A percentile compares a stretch with the other conserved stretches of the same genome.
phyloP scores from a whole-genome alignment of 2,888 invertebrate genomes.

The Netelia inedita region DNA sequence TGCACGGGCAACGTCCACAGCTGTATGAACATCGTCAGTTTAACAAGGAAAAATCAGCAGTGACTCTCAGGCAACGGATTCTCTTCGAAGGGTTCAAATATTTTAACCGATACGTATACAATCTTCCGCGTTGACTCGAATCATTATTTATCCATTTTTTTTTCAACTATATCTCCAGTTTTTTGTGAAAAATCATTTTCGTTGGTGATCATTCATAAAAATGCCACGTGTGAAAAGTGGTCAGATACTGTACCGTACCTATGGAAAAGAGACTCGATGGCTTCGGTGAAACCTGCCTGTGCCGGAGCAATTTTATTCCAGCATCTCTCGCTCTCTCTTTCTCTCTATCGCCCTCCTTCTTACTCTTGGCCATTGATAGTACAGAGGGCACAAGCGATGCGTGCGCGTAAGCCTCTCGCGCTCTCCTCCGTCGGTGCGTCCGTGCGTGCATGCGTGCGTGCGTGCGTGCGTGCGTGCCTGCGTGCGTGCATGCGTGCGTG shows the following conservation, averaged over 20 bases:
- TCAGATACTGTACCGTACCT: neutral
- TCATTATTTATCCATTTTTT: neutral
- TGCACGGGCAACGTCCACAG: neutral
- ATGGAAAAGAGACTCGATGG: neutral
- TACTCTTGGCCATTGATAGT: slow-evolving; percentile 11
- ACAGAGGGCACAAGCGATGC: slow-evolving; percentile 47
- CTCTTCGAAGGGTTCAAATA: too few relatives aligned
- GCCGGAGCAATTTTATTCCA: neutral
- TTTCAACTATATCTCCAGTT: too few relatives aligned
- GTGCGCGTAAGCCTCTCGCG: slow-evolving; percentile 7
- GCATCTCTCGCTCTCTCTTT: slow-evolving; percentile 14
- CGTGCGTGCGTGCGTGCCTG: slow-evolving; percentile 58
- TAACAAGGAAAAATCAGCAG: neutral
- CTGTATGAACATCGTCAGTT: slow-evolving; percentile 1
- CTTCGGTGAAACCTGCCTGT: slow-evolving; percentile 9
- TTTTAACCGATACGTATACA: too few relatives aligned
- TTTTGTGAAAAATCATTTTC: too few relatives aligned
- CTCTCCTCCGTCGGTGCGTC: neutral
- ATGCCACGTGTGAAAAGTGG: neutral
- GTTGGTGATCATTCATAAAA: neutral
- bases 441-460: slow-evolving; percentile 49
- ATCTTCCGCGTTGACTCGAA: neutral
- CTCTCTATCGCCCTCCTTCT: slow-evolving; percentile 5
- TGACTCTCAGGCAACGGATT: neutral
- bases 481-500: slow-evolving; percentile 51